A percentile compares a stretch with the other conserved stretches of the same genome.
Conservation (phyloP, 2,797 vertebrate genomes). For the Sebastes dallii region DNA sequence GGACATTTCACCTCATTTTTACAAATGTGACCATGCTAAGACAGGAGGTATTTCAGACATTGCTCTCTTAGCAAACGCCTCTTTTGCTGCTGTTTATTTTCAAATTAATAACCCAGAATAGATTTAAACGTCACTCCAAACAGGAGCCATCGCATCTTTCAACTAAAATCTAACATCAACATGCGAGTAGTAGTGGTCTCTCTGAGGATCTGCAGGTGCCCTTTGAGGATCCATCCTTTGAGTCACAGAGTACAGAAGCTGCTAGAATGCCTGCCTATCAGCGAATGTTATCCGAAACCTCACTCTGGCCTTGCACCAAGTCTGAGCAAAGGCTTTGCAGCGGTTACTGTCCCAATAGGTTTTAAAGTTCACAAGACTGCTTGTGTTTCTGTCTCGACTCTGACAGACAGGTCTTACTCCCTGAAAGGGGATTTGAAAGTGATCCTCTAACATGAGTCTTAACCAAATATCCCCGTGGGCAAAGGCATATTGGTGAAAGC, state of each 20-base stretch:
- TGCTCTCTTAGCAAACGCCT: constrained; percentile 31
- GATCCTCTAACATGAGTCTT: constrained; percentile 75
- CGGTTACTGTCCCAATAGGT: constrained; percentile 49
- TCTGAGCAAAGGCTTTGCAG: constrained; percentile 59
- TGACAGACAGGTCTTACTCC: constrained; percentile 69
- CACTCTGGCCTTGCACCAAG: constrained; percentile 49
- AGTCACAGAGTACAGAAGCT: constrained; percentile 42
- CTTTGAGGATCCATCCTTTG: constrained; percentile 45
- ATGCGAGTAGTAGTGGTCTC: constrained; percentile 16
- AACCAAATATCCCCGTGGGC: constrained; percentile 65
- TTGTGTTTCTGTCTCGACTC: constrained; percentile 52
- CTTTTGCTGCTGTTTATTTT: constrained; percentile 59
- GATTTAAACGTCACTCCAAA: neutral
- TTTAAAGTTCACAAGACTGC: constrained; percentile 58
- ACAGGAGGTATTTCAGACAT: constrained; percentile 1
- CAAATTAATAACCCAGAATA: neutral
- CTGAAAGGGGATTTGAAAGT: constrained; percentile 77
- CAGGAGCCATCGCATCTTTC: constrained; percentile 4
- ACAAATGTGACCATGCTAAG: constrained; percentile 13
- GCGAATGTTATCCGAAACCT: constrained; percentile 46
- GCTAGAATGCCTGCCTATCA: constrained; percentile 38
- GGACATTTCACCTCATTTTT: constrained; percentile 42
- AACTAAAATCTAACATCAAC: neutral
- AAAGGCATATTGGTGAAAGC: constrained; percentile 53
- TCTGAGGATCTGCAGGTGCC: constrained; percentile 41